Evolutionary conservation across 2,113 vertebrate species (phyloP).

Genomic region (Pseudonaja textilis): DNA sequence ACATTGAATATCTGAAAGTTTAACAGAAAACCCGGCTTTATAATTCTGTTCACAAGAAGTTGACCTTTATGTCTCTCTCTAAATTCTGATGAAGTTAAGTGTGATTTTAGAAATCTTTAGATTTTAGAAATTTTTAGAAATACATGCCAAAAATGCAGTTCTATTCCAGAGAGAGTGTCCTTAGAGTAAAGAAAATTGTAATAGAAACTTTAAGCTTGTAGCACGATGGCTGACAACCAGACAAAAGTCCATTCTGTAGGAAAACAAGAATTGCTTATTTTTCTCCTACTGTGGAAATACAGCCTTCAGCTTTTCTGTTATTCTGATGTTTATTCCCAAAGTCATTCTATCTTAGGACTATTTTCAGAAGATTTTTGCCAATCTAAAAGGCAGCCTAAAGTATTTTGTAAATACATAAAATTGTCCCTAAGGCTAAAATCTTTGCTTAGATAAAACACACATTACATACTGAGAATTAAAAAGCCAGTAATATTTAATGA

Average conservation of each 20-base stretch:
- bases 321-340: not conserved
- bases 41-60: not conserved
- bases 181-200: constrained; percentile 31
- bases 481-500: not conserved
- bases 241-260: constrained; percentile 7
- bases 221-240: constrained; percentile 28
- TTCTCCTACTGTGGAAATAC: not conserved
- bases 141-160: constrained; percentile 39
- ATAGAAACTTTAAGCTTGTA: constrained; percentile 6
- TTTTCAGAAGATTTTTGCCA: not conserved
- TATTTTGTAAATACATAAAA: not conserved
- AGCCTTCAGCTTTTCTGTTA: not conserved
- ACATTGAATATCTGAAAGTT: not conserved
- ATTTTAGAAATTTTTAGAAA: constrained; percentile 48
- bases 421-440: not conserved
- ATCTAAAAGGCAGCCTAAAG: not conserved
- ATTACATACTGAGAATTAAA: not conserved
- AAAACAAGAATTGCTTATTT: constrained; percentile 25
- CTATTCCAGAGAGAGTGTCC: constrained; percentile 31
- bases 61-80: constrained; percentile 24
- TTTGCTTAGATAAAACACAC: constrained; percentile 5
- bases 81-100: constrained; percentile 21
- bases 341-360: not conserved
- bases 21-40: constrained; percentile 20
- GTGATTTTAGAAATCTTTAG: constrained; percentile 44